Conservation (phyloP, 2,113 vertebrate genomes). For the Numenius arquata region DNA sequence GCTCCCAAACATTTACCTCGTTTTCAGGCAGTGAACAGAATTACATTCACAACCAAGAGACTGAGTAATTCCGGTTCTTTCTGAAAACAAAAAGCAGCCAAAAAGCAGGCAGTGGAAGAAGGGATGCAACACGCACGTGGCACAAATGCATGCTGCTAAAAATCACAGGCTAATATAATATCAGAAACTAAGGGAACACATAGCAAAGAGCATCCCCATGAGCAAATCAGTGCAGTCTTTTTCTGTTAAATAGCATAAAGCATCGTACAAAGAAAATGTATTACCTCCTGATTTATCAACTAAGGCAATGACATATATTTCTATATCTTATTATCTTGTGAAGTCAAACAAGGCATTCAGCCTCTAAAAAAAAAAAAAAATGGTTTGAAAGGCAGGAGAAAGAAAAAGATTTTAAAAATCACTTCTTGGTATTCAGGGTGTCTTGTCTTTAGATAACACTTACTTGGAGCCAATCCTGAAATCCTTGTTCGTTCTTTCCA, state of each 20-base stretch:
- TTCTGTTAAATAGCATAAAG: not conserved
- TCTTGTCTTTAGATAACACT: slow-evolving; percentile 19
- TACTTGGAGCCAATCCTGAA: not conserved
- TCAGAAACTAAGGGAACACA: not conserved
- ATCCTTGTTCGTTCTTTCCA: slow-evolving; percentile 10
- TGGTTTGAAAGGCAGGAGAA: not conserved
- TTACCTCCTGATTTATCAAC: not conserved
- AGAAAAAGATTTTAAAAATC: not conserved
- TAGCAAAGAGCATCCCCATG: not conserved
- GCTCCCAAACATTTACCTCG: not conserved
- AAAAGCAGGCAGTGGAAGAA: not conserved
- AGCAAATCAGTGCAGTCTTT: not conserved
- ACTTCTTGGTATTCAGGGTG: not conserved
- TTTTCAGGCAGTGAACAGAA: not conserved
- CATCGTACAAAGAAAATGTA: not conserved
- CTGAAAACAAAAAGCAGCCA: not conserved
- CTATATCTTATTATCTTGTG: not conserved
- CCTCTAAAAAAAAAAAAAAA: not conserved
- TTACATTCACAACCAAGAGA: not conserved
- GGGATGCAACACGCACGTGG: not conserved
- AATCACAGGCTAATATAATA: not conserved
- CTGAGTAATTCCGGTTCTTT: not conserved
- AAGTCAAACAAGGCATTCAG: slow-evolving; percentile 22
- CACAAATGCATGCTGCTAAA: not conserved
- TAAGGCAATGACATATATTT: not conserved